Evolutionary conservation across 2,888 invertebrate species (phyloP).

Genomic region (Drosophila demipolita): DNA sequence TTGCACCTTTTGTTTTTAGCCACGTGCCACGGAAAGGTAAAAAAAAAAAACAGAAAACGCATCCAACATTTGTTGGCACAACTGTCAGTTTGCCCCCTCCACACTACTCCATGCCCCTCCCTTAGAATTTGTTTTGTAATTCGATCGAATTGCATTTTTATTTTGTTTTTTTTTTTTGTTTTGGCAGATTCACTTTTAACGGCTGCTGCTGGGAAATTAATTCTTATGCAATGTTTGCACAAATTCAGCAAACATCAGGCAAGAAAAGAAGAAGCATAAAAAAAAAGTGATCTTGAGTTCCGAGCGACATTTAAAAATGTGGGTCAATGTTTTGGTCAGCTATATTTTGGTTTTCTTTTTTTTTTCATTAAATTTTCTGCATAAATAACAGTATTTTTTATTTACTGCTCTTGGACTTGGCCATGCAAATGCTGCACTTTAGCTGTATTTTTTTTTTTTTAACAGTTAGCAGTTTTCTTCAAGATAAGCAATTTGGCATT

Average conservation of each 20-base stretch:
- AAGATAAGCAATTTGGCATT: slow-evolving; percentile 29
- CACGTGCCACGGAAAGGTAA: slow-evolving; percentile 65
- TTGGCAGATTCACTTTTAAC: slow-evolving; percentile 64
- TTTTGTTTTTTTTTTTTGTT: slow-evolving; percentile 1
- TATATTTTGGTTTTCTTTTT: slow-evolving; percentile 13
- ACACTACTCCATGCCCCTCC: slow-evolving; percentile 29
- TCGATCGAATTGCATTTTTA: slow-evolving; percentile 51
- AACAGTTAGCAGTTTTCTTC: slow-evolving; percentile 22
- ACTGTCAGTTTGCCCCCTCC: slow-evolving; percentile 51
- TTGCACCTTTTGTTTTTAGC: slow-evolving; percentile 70
- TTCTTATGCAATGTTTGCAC: slow-evolving; percentile 72
- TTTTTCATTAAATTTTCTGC: slow-evolving; percentile 49
- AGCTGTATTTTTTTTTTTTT: slow-evolving; percentile 26
- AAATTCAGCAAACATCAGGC: slow-evolving; percentile 33
- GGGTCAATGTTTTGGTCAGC: slow-evolving; percentile 67
- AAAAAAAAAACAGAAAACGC: slow-evolving; percentile 37
- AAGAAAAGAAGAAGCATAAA: slow-evolving; percentile 8
- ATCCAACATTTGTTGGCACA: slow-evolving; percentile 74
- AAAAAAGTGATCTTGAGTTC: slow-evolving; percentile 52
- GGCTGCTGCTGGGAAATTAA: slow-evolving; percentile 35
- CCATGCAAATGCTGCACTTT: slow-evolving; percentile 66
- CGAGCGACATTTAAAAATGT: slow-evolving; percentile 47
- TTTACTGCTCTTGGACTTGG: slow-evolving; percentile 80
- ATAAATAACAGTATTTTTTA: slow-evolving; percentile 62
- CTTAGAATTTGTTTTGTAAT: slow-evolving; percentile 69